A percentile compares a stretch with the other conserved stretches of the same genome.
Evolutionary conservation across 2,113 vertebrate species (phyloP).

Genomic region (Barbus barbus): DNA sequence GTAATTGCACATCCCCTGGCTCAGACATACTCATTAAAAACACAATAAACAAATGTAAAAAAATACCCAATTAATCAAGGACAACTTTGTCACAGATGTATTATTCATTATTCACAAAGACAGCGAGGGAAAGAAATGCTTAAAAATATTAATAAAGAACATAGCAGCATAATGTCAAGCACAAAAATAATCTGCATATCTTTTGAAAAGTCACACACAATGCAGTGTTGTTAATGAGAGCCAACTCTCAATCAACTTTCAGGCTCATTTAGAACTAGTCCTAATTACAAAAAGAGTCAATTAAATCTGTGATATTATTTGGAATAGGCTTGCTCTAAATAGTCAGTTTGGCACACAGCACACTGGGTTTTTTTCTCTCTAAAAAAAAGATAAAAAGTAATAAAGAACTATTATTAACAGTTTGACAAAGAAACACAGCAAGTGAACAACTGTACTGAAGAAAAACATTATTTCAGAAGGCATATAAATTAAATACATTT

Average conservation of each 20-base stretch:
- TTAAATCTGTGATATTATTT: conserved; percentile 21
- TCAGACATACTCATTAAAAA: not conserved
- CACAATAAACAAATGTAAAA: conserved; percentile 17
- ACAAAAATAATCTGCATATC: conserved; percentile 35
- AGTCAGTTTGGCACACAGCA: not conserved
- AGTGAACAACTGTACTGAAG: not conserved
- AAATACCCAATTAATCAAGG: conserved; percentile 8
- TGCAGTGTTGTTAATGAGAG: not conserved
- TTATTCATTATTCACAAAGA: conserved; percentile 3
- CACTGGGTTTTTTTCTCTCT: not conserved
- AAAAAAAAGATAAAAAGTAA: not conserved
- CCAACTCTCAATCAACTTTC: conserved; percentile 18
- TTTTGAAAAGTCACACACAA: conserved; percentile 39
- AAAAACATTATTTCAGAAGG: not conserved
- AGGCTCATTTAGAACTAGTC: conserved; percentile 13
- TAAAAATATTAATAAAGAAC: conserved; percentile 19
- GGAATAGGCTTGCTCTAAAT: not conserved
- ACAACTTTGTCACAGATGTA: conserved; percentile 10
- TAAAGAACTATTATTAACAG: not conserved
- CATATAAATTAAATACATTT: conserved; percentile 8
- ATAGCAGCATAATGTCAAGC: conserved; percentile 24
- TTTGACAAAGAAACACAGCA: not conserved
- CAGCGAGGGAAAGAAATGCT: not conserved
- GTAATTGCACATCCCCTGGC: not conserved
- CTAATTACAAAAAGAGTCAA: not conserved